These are phyloP conservation scores for Drosophila nr. fundita DNA, from an alignment of 2,888 invertebrate species.

Conservation along the genomic window DNA sequence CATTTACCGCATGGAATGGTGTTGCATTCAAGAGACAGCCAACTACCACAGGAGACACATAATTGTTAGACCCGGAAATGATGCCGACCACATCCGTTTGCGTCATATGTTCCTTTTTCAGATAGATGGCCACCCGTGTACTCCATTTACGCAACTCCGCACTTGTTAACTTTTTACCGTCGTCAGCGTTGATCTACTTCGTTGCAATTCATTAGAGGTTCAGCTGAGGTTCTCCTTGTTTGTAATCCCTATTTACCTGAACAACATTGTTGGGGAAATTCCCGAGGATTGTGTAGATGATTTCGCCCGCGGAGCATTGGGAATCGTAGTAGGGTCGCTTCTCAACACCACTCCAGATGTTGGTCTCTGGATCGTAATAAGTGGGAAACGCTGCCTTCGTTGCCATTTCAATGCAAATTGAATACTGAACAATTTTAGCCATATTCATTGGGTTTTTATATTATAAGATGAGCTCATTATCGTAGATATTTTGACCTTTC, in stretches of 20 bases:
- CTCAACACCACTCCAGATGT: constrained; percentile 57
- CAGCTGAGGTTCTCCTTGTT: not conserved
- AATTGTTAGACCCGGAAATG: constrained; percentile 42
- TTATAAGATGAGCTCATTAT: not conserved
- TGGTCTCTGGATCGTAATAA: constrained; percentile 49
- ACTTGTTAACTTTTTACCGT: constrained; percentile 45
- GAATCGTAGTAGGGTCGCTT: constrained; percentile 22
- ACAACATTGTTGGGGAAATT: constrained; percentile 47
- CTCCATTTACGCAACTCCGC: constrained; percentile 38
- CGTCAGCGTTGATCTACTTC: constrained; percentile 49
- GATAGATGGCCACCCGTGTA: constrained; percentile 46
- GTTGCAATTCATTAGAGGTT: constrained; percentile 10
- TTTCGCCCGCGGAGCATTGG: constrained; percentile 42
- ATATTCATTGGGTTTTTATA: constrained; percentile 49
- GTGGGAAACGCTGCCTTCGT: constrained; percentile 53
- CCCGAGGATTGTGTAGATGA: constrained; percentile 23
- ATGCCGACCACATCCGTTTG: constrained; percentile 53
- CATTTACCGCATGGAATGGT: constrained; percentile 62
- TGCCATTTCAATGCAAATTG: constrained; percentile 44
- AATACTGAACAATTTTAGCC: constrained; percentile 20
- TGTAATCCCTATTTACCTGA: constrained; percentile 42
- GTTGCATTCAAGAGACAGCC: constrained; percentile 54
- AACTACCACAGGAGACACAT: constrained; percentile 32
- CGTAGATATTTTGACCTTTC: not conserved
- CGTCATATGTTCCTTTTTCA: constrained; percentile 49